Evolutionary conservation across 2,888 invertebrate species (phyloP), one percentile per base, ranked within the genome.

Genomic region (Fragum fragum): DNA sequence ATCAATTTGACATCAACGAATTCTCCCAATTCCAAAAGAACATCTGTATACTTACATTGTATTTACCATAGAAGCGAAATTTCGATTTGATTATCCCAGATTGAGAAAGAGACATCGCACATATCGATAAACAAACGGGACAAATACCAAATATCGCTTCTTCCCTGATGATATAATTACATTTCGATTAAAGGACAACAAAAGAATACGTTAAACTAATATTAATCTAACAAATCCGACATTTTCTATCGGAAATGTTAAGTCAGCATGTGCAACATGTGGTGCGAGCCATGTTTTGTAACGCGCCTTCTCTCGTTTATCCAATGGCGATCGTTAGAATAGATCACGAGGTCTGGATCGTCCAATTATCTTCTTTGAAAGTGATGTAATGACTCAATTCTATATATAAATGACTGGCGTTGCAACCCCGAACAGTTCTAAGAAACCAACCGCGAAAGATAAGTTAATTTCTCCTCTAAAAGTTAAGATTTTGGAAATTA

Each of bases 191-290:
- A 63, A 2, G 28, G 16, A 63, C 23, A 21, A 63, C 63, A 32
- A 23, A 36, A 18, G 36, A 36, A 36, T 29, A 32, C 28, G 32
- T 63, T 63, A 63, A 63, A 63, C 63, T 63, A 63, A 63, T 63
- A 63, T 63, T 63, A 63, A 63, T 63, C 63, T 63, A 32, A 36
- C 63, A 36, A 63, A 63, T 63, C 63, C 36, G 32, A 18, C 21
- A 63, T 23, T 32, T 63, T 32, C 29, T 63, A 63, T 63, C 21
- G 63, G 36, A 36, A 18, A 36, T 28, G 57, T 14, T n/a, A 36
- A n/a, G 57, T 57, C 72, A 72, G 72, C 72, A 72, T 72, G 7
- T 57, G 72, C 39, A 72, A 72, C 72, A 72, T 57, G 23, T 71
- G 21, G 53, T 53, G 29, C 9, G 16, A 1, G 9, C 29, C 52